A percentile compares a stretch with the other conserved stretches of the same genome.
phyloP scores from a whole-genome alignment of 2,888 invertebrate genomes.

The Cataglyphis livida region DNA sequence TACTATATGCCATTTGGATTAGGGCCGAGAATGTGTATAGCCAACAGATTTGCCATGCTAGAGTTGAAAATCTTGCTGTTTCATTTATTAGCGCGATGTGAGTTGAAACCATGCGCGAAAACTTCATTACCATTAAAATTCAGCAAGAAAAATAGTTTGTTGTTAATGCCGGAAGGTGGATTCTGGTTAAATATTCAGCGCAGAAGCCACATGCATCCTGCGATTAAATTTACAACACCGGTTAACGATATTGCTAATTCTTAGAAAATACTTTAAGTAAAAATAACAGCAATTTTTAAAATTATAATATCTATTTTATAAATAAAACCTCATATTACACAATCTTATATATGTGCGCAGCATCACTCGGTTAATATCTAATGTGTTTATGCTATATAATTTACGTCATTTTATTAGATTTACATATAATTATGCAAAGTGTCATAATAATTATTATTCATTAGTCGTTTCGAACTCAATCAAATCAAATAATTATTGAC shows the following conservation, averaged over 20 bases:
- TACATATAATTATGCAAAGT: too few relatives aligned
- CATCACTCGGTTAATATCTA: not conserved
- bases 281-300: not conserved
- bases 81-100: slow-evolving; percentile 66
- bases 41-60: slow-evolving; percentile 74
- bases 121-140: slow-evolving; percentile 83
- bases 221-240: not conserved
- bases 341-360: not conserved
- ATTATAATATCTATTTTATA: too few relatives aligned
- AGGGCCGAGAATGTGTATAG: slow-evolving; percentile 84
- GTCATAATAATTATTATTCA: too few relatives aligned
- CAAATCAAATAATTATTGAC: too few relatives aligned
- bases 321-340: too few relatives aligned
- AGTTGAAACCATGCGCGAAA: slow-evolving; percentile 80
- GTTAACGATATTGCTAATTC: not conserved
- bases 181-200: slow-evolving; percentile 68
- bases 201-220: slow-evolving; percentile 29
- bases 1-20: slow-evolving; percentile 83
- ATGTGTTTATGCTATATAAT: not conserved
- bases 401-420: too few relatives aligned
- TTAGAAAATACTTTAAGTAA: not conserved
- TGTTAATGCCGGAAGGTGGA: slow-evolving; percentile 58
- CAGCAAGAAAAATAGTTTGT: slow-evolving; percentile 49
- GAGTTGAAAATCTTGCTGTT: slow-evolving; percentile 73
- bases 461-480: too few relatives aligned